Percentiles rank a stretch among this genome's conserved stretches.
Conservation (phyloP, 2,113 vertebrate species). For the Pavo muticus region DNA sequence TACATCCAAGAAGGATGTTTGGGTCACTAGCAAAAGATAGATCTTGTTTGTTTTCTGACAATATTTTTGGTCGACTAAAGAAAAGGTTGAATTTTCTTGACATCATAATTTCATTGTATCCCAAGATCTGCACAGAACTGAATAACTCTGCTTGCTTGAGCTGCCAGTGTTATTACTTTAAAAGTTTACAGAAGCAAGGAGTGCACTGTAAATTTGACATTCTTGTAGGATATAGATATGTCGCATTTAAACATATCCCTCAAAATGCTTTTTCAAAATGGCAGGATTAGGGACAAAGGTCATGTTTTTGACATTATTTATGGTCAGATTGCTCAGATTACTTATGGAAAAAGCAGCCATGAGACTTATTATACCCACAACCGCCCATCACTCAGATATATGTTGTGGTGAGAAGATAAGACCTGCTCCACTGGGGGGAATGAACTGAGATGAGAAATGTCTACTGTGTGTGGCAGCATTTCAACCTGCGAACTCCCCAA, state of each 20-base stretch:
- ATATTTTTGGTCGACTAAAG: not conserved
- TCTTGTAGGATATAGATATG: not conserved
- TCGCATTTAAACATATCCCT: not conserved
- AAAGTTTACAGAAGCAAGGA: conserved; percentile 38
- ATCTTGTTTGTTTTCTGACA: conserved; percentile 54
- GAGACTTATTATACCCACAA: not conserved
- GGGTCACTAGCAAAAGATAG: conserved; percentile 29
- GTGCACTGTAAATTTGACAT: conserved; percentile 41
- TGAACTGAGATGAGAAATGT: not conserved
- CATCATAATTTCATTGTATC: conserved; percentile 53
- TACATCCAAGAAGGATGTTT: not conserved
- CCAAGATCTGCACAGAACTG: conserved; percentile 39
- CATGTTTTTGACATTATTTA: conserved; percentile 40
- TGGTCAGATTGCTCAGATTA: conserved; percentile 26
- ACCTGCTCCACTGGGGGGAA: not conserved
- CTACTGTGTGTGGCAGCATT: not conserved
- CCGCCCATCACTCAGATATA: not conserved
- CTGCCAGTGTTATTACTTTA: conserved; percentile 45
- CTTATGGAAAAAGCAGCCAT: conserved; percentile 6
- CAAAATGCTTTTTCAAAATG: conserved; percentile 36
- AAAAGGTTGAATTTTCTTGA: conserved; percentile 36
- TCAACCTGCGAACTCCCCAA: not conserved
- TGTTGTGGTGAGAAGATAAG: not conserved
- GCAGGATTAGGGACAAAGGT: conserved; percentile 26
- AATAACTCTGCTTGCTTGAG: conserved; percentile 54